Base-by-base conservation (phyloP, 2,797 vertebrate species). In the Miichthys miiuy region DNA sequence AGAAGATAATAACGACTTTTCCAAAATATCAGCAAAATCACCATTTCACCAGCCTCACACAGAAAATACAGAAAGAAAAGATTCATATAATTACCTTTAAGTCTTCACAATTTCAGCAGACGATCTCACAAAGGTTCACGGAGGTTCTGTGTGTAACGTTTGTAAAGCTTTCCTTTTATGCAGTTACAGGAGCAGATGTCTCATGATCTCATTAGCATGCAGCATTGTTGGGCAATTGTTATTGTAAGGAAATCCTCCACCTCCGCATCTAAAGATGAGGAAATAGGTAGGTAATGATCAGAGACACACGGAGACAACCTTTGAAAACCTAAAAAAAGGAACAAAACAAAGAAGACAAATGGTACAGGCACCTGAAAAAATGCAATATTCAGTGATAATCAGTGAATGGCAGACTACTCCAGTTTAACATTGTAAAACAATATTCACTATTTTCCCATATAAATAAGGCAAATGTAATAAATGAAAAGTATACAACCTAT, bases 161-260 rank as follows among this genome's bases (percentile, higher is more conserved):
- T 34, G 34, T 34, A 34, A 10, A 54, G 51, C 51, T 54, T 23
- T 21, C 23, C n/a, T 54, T 54, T 12, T 13, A 54, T 54, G 20
- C 18, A 54, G n/a, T 23, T 12, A 27, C 17, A 20, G 10, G 23
- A 7, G 46, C 13, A n/a, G 18, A 51, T 11, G 50, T 52, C n/a
- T 34, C 30, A 34, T 34, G 6, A 12, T 13, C n/a, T 54, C 51
- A 54, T 34, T 11, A 34, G 46, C 17, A 50, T 34, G 14, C 12
- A 50, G 18, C 46, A 34, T 6, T 30, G 17, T 48, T 30, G 34
- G 42, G 75, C 63, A 68, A 83, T 34, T 38, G 2, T 42, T 58
- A 75, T 41, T 44, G 41, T 86, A 68, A 55, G 38, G 47, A 89
- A 75, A 87, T 71, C 27, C 42, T 25, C 34, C 34, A 38, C 34